Evolutionary conservation across 1,140 invertebrate species (phyloP).

Genomic region (Sitobion miscanthi): DNA sequence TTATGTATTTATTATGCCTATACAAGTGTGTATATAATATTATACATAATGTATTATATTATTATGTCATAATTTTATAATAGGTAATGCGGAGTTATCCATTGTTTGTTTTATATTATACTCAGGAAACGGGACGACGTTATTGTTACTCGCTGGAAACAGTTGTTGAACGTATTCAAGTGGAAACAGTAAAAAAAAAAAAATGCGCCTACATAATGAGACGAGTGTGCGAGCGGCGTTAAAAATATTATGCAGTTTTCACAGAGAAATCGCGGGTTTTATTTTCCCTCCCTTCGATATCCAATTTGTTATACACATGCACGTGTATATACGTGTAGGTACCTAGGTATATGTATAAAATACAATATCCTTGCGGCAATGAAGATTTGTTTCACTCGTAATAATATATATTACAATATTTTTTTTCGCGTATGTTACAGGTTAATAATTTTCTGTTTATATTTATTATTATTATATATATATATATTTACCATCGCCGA

Average conservation of each 20-base stretch:
- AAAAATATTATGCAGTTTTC: not conserved
- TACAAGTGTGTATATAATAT: not conserved
- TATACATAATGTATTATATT: not conserved
- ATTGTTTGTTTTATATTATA: not conserved
- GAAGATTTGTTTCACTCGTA: not conserved
- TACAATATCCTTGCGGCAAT: not conserved
- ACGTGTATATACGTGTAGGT: not conserved
- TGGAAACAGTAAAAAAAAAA: not conserved
- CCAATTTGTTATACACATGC: not conserved
- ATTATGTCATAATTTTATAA: not conserved
- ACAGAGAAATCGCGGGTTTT: not conserved
- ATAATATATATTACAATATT: not conserved
- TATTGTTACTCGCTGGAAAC: slow-evolving; percentile 7
- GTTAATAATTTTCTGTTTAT: not conserved
- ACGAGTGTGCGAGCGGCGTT: not conserved
- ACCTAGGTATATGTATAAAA: not conserved
- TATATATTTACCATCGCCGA: not conserved
- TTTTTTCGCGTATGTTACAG: not conserved
- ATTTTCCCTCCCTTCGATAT: not conserved
- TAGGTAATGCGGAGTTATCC: not conserved
- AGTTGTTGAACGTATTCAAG: slow-evolving; percentile 22
- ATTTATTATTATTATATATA: not conserved
- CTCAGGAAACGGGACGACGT: not conserved
- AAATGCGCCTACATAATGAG: not conserved
- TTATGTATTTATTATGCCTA: not conserved